Evolutionary conservation across 1,140 invertebrate species (phyloP).

Genomic region (Bombus balteatus): DNA sequence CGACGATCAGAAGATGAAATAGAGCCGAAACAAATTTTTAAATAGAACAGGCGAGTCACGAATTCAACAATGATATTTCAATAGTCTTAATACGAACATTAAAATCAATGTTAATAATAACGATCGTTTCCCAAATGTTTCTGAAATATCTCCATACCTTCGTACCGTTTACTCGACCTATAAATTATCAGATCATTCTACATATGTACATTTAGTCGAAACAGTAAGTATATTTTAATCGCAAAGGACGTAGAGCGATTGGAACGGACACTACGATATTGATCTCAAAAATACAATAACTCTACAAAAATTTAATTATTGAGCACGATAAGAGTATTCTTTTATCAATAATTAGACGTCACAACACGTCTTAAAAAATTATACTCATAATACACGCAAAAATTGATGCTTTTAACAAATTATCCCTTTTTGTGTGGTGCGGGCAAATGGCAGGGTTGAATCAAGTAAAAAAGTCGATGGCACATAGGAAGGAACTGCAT

Average conservation of each 20-base stretch:
- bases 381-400: no score
- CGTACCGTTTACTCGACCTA: neutral
- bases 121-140: neutral
- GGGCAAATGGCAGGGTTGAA: neutral
- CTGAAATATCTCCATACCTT: neutral
- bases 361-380: neutral
- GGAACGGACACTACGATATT: neutral
- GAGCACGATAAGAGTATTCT: neutral
- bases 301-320: neutral
- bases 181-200: neutral
- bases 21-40: neutral
- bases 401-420: slow-evolving; percentile 5
- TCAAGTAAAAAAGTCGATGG: neutral
- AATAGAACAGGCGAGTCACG: neutral
- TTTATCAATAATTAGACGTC: neutral
- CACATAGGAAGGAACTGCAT: neutral
- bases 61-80: neutral
- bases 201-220: neutral
- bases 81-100: no score
- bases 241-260: neutral
- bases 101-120: neutral
- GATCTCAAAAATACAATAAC: neutral
- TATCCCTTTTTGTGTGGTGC: neutral
- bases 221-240: neutral
- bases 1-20: neutral